These are phyloP conservation scores for Ophiothrix spiculata DNA, from an alignment of 35 echinoderm and acorn worm species.

Conservation along the genomic window DNA sequence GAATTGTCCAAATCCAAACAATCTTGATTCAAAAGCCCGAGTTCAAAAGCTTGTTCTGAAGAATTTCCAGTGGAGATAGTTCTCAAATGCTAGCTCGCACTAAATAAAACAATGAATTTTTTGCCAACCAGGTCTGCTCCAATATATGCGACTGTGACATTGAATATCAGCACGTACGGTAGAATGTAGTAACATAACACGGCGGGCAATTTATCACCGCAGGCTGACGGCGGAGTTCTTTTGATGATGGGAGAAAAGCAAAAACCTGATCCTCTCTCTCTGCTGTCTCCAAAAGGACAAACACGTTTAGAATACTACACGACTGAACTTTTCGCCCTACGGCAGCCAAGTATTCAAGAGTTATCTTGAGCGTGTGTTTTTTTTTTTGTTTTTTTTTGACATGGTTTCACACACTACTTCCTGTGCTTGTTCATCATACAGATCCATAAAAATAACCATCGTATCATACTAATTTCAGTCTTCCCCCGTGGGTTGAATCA, in stretches of 20 bases:
- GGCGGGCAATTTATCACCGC: conserved; percentile 10
- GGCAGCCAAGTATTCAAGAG: background rate
- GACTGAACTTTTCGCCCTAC: conserved; percentile 3
- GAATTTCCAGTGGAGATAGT: background rate
- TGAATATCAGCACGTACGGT: conserved; percentile 33
- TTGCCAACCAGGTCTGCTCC: background rate
- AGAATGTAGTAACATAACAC: conserved; percentile 35
- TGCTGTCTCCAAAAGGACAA: conserved; percentile 3
- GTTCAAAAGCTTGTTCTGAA: too few relatives aligned
- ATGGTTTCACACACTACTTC: too few relatives aligned
- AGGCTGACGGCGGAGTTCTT: conserved; percentile 26
- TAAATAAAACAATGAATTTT: conserved; percentile 11
- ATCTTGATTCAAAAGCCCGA: background rate
- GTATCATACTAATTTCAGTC: too few relatives aligned
- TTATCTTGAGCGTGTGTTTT: too few relatives aligned
- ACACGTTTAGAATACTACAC: background rate
- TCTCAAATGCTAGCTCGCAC: background rate
- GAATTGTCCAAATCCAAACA: conserved; percentile 19
- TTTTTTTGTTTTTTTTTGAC: too few relatives aligned
- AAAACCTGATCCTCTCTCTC: conserved; percentile 11
- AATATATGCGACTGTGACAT: background rate
- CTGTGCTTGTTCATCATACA: too few relatives aligned
- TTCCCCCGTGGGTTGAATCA: too few relatives aligned
- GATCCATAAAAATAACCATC: too few relatives aligned
- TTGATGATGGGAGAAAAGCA: conserved; percentile 2